Conservation (phyloP, 1,140 invertebrate genomes). For the Cataglyphis hispanica region DNA sequence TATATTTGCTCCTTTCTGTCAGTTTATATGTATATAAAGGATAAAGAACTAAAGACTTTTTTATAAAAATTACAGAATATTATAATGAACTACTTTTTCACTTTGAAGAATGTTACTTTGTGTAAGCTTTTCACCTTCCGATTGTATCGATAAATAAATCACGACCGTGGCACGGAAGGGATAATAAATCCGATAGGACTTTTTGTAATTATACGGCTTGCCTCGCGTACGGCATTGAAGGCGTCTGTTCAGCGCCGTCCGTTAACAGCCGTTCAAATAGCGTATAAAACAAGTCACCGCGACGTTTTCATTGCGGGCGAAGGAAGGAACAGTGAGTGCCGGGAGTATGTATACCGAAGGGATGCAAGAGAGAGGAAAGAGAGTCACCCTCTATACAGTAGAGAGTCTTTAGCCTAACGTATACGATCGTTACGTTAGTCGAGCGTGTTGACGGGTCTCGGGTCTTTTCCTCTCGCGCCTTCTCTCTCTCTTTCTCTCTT, state of each 20-base stretch:
- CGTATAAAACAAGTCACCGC: constrained; percentile 55
- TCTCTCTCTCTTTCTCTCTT: constrained; percentile 45
- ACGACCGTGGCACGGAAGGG: constrained; percentile 43
- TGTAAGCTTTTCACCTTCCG: not conserved
- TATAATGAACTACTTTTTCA: not conserved
- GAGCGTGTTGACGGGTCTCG: constrained; percentile 43
- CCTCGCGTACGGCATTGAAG: constrained; percentile 31
- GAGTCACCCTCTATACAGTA: constrained; percentile 43
- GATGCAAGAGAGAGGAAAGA: constrained; percentile 53
- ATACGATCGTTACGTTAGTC: constrained; percentile 49
- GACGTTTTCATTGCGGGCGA: constrained; percentile 56
- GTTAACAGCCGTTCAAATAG: constrained; percentile 56
- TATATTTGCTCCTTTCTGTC: not conserved
- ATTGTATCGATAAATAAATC: constrained; percentile 56
- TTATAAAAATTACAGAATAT: not conserved
- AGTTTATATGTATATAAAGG: not conserved
- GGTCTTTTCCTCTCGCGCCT: constrained; percentile 31
- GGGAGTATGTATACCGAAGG: constrained; percentile 12
- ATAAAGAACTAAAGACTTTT: not conserved
- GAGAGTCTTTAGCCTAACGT: constrained; percentile 45
- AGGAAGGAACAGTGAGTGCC: not conserved
- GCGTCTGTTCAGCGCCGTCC: constrained; percentile 46
- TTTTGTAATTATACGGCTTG: constrained; percentile 55
- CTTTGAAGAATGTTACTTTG: not conserved
- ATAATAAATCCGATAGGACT: constrained; percentile 53